phyloP scores from a whole-genome alignment of 2,888 invertebrate genomes.

The Metellina segmentata region DNA sequence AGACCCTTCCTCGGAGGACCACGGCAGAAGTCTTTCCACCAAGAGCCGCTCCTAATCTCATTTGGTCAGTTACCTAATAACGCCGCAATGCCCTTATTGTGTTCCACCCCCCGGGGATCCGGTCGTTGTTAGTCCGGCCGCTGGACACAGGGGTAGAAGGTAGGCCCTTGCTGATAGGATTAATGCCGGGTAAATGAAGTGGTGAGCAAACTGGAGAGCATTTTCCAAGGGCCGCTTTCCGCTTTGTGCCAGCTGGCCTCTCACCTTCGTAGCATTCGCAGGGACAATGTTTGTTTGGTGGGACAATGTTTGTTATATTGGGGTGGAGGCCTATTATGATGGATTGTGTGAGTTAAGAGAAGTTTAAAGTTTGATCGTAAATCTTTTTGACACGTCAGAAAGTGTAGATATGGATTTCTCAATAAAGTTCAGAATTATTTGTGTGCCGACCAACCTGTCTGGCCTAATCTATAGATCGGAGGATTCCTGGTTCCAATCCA shows the following conservation, averaged over 20 bases:
- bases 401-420: not conserved
- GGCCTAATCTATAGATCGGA: no score
- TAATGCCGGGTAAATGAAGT: slow-evolving; percentile 66
- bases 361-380: not conserved
- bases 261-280: not conserved
- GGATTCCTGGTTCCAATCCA: no score
- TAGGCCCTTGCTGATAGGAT: slow-evolving; percentile 50
- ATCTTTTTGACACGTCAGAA: not conserved
- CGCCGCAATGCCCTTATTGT: slow-evolving; percentile 61
- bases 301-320: not conserved
- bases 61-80: slow-evolving; percentile 68
- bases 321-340: no score
- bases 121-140: slow-evolving; percentile 53
- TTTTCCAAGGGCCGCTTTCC: slow-evolving; percentile 19
- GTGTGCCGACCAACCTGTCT: no score
- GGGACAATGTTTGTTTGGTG: not conserved
- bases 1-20: slow-evolving; percentile 18
- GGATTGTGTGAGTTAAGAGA: no score
- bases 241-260: not conserved
- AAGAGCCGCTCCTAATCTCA: slow-evolving; percentile 52
- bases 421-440: not conserved
- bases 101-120: slow-evolving; percentile 37
- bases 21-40: not conserved
- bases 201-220: slow-evolving; percentile 55
- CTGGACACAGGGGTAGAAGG: slow-evolving; percentile 32